Conservation (phyloP, 1,140 invertebrate genomes). For the Stenopsyche tienmushanensis region DNA sequence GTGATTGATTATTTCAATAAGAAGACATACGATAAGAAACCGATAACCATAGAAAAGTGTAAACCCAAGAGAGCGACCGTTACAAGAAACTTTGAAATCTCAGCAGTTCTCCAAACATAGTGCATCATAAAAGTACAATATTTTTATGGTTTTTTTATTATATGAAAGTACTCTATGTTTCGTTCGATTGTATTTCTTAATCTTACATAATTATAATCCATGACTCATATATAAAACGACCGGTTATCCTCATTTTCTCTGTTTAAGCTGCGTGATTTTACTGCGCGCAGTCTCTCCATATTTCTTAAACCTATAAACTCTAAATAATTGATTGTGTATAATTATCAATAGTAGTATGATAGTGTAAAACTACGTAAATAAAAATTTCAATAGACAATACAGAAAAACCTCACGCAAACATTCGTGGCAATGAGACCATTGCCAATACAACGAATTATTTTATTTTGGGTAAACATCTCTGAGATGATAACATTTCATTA, state of each 20-base stretch:
- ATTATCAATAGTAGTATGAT: constrained; percentile 39
- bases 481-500: constrained; percentile 34
- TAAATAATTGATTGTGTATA: constrained; percentile 41
- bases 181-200: constrained; percentile 34
- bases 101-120: constrained; percentile 26
- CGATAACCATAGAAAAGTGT: no score
- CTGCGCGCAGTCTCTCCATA: constrained; percentile 14
- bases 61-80: no score
- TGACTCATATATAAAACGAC: constrained; percentile 10
- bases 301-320: constrained; percentile 35
- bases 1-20: no score
- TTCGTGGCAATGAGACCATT: constrained; percentile 29
- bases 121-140: constrained; percentile 41
- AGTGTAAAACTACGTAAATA: constrained; percentile 39
- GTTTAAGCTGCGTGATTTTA: neutral
- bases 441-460: constrained; percentile 32
- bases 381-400: constrained; percentile 36
- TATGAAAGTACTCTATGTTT: constrained; percentile 39
- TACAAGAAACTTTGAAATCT: constrained; percentile 27
- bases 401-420: constrained; percentile 33
- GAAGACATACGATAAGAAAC: no score
- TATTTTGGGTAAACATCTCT: constrained; percentile 26
- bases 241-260: constrained; percentile 7
- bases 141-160: constrained; percentile 39
- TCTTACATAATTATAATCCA: constrained; percentile 29